A percentile compares a stretch with the other conserved stretches of the same genome.
Conservation (phyloP, 2,113 vertebrate genomes). For the Indicator indicator region DNA sequence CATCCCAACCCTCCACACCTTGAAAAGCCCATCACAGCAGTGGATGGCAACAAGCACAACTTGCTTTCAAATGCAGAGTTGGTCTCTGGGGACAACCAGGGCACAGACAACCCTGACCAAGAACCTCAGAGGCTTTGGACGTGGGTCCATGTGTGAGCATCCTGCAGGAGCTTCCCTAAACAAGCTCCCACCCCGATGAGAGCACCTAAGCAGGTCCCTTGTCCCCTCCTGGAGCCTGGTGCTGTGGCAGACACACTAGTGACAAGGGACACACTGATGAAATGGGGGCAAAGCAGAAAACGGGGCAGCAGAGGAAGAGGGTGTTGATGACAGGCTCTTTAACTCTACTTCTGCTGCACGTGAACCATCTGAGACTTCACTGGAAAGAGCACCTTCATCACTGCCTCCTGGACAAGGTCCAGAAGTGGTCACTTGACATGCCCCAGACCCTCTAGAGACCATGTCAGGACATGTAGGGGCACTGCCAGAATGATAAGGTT, state of each 20-base stretch:
- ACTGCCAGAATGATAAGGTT: not conserved
- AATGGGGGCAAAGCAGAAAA: not conserved
- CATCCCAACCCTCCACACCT: not conserved
- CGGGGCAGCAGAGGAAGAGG: not conserved
- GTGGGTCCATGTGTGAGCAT: accelerated
- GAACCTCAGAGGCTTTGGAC: not conserved
- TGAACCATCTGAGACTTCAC: not conserved
- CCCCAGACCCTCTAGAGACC: not conserved
- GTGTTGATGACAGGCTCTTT: not conserved
- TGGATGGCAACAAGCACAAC: not conserved
- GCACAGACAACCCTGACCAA: not conserved
- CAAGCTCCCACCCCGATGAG: not conserved
- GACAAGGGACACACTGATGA: accelerated
- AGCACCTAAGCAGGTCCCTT: not conserved
- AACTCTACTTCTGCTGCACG: not conserved
- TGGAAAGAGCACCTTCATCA: not conserved
- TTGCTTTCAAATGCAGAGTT: not conserved
- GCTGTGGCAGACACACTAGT: not conserved
- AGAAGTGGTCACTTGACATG: not conserved
- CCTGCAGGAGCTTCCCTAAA: not conserved
- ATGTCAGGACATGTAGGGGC: accelerated
- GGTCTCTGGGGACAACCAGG: accelerated
- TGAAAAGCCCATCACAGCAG: accelerated
- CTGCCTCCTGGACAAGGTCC: not conserved
- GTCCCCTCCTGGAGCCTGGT: not conserved